phyloP scores from a whole-genome alignment of 23 tunicate genomes.

The Ciona savignyi region DNA sequence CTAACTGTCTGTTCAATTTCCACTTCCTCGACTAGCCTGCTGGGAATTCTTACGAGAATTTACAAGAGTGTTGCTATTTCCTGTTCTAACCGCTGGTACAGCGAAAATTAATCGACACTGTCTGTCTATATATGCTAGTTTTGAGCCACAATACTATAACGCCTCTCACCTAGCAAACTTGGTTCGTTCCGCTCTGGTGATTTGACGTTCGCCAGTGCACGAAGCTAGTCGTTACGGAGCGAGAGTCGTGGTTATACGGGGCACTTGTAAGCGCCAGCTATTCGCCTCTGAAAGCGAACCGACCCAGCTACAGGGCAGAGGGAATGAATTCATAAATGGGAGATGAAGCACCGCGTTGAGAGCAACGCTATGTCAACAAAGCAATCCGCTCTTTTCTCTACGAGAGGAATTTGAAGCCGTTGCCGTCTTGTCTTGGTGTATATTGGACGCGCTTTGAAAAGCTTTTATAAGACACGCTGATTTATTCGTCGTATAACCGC shows the following conservation, averaged over 20 bases:
- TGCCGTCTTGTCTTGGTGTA: background rate
- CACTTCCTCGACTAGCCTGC: no score
- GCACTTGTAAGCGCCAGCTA: background rate
- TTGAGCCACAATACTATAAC: background rate
- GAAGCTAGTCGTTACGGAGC: background rate
- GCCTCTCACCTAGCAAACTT: background rate
- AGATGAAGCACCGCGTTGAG: background rate
- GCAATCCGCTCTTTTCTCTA: background rate
- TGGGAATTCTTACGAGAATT: no score
- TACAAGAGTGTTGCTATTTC: no score
- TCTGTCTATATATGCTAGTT: background rate
- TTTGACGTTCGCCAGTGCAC: conserved; percentile 1
- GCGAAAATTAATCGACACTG: background rate
- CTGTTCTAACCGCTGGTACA: no score
- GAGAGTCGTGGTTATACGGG: background rate
- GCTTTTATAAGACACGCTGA: no score
- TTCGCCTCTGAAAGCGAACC: background rate
- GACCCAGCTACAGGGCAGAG: no score
- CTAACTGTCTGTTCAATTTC: no score
- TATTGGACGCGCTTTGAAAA: background rate
- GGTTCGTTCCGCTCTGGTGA: background rate
- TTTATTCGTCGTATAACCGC: no score
- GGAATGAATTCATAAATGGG: background rate
- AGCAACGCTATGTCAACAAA: background rate
- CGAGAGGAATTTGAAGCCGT: background rate